phyloP scores from a whole-genome alignment of 2,888 invertebrate genomes.

The Scrobipalpa costella region DNA sequence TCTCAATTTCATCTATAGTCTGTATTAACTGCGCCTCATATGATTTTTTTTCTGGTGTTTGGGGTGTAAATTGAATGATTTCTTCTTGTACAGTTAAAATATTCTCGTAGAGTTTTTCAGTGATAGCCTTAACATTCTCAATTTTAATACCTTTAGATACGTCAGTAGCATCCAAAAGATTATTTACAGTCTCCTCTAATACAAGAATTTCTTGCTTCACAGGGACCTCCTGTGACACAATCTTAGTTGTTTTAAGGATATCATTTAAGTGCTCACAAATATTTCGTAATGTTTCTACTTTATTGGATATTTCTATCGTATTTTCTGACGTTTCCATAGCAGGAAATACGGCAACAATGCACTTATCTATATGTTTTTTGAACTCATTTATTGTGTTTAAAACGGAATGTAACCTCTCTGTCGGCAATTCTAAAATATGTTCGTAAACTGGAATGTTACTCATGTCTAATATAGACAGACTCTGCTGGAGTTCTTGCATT shows the following conservation, averaged over 20 bases:
- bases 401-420: conserved; percentile 60
- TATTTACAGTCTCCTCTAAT: conserved; percentile 50
- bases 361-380: conserved; percentile 59
- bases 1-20: conserved; percentile 61
- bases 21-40: conserved; percentile 63
- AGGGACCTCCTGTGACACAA: conserved; percentile 29
- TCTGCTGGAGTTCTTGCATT: conserved; percentile 62
- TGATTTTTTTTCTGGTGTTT: conserved; percentile 44
- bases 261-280: conserved; percentile 57
- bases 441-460: conserved; percentile 69
- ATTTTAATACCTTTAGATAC: conserved; percentile 54
- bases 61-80: conserved; percentile 55
- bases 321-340: conserved; percentile 58
- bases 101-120: conserved; percentile 60
- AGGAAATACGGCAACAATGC: conserved; percentile 56
- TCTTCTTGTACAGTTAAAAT: conserved; percentile 61
- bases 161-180: conserved; percentile 56
- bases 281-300: conserved; percentile 54
- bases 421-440: conserved; percentile 61
- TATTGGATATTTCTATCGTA: conserved; percentile 61
- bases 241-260: conserved; percentile 47
- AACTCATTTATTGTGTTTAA: conserved; percentile 58
- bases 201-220: conserved; percentile 40
- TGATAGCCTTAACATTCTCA: conserved; percentile 53
- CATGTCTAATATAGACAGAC: conserved; percentile 61